Percentiles rank a stretch among this genome's conserved stretches.
phyloP scores from a whole-genome alignment of 1,140 invertebrate genomes.

The Ostrea edulis region DNA sequence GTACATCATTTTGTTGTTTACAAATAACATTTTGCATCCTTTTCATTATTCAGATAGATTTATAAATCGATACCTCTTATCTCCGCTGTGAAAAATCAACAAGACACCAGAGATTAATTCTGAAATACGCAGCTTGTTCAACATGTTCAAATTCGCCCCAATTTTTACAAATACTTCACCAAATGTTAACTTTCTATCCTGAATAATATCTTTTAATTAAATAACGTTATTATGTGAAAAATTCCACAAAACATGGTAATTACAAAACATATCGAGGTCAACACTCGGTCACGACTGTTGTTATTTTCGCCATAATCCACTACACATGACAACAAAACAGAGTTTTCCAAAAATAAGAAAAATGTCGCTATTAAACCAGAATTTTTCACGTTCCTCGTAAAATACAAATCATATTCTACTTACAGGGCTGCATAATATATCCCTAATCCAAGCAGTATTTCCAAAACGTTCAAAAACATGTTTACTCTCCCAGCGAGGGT shows the following conservation, averaged over 20 bases:
- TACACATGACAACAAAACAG: conserved; percentile 23
- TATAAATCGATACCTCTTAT: neutral
- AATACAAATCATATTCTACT: neutral
- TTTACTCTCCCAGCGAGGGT: neutral
- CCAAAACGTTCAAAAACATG: conserved; percentile 31
- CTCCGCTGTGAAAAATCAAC: neutral
- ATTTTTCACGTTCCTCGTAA: neutral
- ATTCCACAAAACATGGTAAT: neutral
- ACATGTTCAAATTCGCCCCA: neutral
- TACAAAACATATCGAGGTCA: conserved; percentile 35
- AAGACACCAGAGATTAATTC: neutral
- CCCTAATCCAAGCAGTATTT: neutral
- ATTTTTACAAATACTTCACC: neutral
- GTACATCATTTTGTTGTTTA: neutral
- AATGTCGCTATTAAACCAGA: neutral
- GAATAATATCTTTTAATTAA: neutral
- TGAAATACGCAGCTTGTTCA: neutral
- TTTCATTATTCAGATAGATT: neutral
- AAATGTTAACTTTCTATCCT: neutral
- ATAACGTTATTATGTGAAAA: neutral
- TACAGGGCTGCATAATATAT: neutral
- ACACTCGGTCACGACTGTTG: conserved; percentile 31
- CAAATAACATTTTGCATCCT: neutral
- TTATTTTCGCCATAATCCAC: conserved; percentile 8
- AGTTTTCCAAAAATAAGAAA: conserved; percentile 12